Conservation (phyloP, 2,888 invertebrate species). For the Scaptomyza caliginosa region DNA sequence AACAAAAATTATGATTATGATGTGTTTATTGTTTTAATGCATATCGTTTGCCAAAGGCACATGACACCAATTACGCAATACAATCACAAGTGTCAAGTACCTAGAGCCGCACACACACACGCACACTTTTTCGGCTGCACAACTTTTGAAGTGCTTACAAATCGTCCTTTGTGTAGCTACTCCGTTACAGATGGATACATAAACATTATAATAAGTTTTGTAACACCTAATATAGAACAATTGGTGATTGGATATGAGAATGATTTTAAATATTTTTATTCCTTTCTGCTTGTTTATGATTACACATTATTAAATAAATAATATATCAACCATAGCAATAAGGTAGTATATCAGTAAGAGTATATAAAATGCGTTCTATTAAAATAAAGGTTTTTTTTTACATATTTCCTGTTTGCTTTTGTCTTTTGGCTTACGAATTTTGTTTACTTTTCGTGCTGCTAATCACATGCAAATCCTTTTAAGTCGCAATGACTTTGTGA, state of each 20-base stretch:
- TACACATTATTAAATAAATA: no score
- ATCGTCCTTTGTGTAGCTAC: conserved; percentile 38
- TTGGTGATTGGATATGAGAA: no score
- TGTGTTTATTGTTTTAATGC: conserved; percentile 79
- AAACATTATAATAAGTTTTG: neutral
- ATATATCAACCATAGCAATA: no score
- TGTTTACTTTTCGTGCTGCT: conserved; percentile 75
- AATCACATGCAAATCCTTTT: conserved; percentile 80
- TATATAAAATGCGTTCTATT: conserved; percentile 3
- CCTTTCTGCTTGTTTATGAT: no score
- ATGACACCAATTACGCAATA: conserved; percentile 46
- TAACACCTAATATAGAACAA: neutral
- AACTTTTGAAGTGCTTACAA: conserved; percentile 67
- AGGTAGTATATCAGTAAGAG: no score
- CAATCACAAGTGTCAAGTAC: conserved; percentile 38
- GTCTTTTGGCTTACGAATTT: conserved; percentile 66
- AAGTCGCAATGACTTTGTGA: conserved; percentile 79
- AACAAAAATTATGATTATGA: conserved; percentile 76
- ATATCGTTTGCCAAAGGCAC: conserved; percentile 42
- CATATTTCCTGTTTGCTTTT: conserved; percentile 45
- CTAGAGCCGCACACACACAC: conserved; percentile 6
- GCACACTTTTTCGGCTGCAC: conserved; percentile 27
- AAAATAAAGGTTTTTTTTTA: neutral
- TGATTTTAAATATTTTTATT: neutral
- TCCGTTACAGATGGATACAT: neutral